Evolutionary conservation across 2,888 invertebrate genomes (phyloP).

Genomic region (Cyclophora punctaria): DNA sequence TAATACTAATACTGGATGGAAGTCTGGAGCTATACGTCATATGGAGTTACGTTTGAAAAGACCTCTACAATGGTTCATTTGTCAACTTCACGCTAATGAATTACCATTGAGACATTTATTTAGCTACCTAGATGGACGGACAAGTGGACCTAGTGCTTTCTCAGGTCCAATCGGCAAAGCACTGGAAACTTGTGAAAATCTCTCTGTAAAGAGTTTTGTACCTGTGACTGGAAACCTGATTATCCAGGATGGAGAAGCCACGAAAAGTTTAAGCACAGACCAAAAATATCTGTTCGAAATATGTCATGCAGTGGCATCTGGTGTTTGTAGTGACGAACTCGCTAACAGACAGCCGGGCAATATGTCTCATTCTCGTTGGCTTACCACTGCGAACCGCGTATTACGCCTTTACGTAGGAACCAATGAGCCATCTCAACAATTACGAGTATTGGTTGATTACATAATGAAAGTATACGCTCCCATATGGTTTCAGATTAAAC

Average conservation of each 20-base stretch:
- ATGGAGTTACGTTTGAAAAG: not conserved
- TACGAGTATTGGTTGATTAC: not conserved
- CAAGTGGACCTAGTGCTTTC: slow-evolving; percentile 21
- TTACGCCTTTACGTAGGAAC: slow-evolving; percentile 10
- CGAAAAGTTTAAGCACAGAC: slow-evolving; percentile 1
- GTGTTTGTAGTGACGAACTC: slow-evolving; percentile 6
- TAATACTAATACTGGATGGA: slow-evolving; percentile 19
- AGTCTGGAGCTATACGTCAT: slow-evolving; percentile 10
- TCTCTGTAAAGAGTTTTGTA: not conserved
- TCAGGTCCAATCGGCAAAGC: slow-evolving; percentile 23
- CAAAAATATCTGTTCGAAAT: slow-evolving; percentile 2
- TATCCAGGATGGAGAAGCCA: not conserved
- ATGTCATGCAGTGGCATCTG: not conserved
- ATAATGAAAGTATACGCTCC: slow-evolving; percentile 14
- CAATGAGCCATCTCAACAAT: not conserved
- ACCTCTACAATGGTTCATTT: too few species aligned
- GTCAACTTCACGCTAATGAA: too few species aligned
- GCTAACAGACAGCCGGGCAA: slow-evolving; percentile 14
- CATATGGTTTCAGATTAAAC: slow-evolving; percentile 12
- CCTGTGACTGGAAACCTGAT: not conserved
- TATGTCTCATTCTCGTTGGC: slow-evolving; percentile 17
- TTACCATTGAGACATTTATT: slow-evolving; percentile 13
- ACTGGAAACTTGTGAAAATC: slow-evolving; percentile 11
- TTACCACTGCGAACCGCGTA: slow-evolving; percentile 17
- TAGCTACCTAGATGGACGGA: slow-evolving; percentile 1